These are phyloP conservation scores for Pogona vitticeps DNA, from an alignment of 2,113 vertebrate genomes.

Conservation along the genomic window DNA sequence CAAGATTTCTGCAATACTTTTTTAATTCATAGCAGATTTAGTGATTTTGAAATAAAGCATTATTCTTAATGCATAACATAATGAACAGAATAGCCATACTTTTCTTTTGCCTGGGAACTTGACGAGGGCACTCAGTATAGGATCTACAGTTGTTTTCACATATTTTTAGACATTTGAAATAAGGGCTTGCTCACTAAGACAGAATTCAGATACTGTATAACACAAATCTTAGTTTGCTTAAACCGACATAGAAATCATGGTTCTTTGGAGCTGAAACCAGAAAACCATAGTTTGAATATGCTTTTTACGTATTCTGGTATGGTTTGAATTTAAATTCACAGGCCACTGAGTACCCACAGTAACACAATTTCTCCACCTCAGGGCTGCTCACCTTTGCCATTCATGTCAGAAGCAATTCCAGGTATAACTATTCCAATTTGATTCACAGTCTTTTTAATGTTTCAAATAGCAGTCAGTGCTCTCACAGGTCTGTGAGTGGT, in stretches of 20 bases:
- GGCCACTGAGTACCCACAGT: not conserved
- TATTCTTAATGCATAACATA: not conserved
- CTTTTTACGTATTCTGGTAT: not conserved
- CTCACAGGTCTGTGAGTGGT: no score
- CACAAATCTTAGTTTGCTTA: not conserved
- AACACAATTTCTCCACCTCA: not conserved
- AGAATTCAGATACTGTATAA: not conserved
- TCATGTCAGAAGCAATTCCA: no score
- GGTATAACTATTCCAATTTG: no score
- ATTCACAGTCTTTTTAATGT: no score
- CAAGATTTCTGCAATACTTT: not conserved
- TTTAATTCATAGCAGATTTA: slow-evolving; percentile 14
- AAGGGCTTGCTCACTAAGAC: not conserved
- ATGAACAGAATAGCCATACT: not conserved
- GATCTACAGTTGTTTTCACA: not conserved
- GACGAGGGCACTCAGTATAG: not conserved
- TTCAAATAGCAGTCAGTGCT: no score
- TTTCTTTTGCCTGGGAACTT: not conserved
- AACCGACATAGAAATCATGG: not conserved
- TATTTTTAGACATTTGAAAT: not conserved
- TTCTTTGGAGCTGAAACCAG: not conserved
- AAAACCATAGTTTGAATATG: not conserved
- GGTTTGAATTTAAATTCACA: not conserved
- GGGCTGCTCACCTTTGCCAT: no score
- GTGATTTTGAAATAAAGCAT: slow-evolving; percentile 1